Base-by-base conservation (phyloP, 1,140 invertebrate genomes). In the Centruroides vittatus region DNA sequence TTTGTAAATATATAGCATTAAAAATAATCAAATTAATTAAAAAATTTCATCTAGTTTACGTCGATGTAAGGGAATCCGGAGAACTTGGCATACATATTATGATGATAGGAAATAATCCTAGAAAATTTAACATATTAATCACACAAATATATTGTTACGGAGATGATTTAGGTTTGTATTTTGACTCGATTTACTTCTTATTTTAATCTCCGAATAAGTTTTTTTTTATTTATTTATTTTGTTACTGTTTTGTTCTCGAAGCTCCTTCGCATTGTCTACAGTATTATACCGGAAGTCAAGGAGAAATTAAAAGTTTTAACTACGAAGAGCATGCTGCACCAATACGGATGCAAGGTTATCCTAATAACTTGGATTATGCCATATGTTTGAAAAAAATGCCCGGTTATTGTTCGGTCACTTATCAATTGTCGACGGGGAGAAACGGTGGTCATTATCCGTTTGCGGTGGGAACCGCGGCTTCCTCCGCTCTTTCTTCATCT, bases 231-330 rank as follows among this genome's bases (percentile, higher is more conserved):
- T 55, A 41, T 46, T n/a, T 13, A 7, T 58, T 23, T 23, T 23
- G 23, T 23, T 23, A 23, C 35, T 57, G 4, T 51, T 51, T 52
- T 34, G 36, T 34, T 56, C 60, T 7, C 46, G 41, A 41, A 67
- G 87, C 86, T 6, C 86, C 87, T 8, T 79, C 80, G 48, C 86
- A 87, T 48, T 91, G 88, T 71, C 75, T 89, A 4, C 86, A 88
- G 76, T 89, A 89, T 71, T 84, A 84, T 69, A 82, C 79, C 35
- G 78, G 75, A 5, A 67, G 75, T 6, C 77, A 78, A 13, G 86
- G 83, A 9, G 82, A 78, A 0, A 82, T 89, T 10, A 80, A 73
- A 51, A 87, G 86, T 70, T 91, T 90, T 65, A 89, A 71, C 57
- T 72, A 68, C 41, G 67, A 70, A 58, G 64, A 67, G 47, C 53